These are phyloP conservation scores for Gadopsis bispinosus DNA, from an alignment of 2,797 vertebrate genomes.

Conservation along the genomic window DNA sequence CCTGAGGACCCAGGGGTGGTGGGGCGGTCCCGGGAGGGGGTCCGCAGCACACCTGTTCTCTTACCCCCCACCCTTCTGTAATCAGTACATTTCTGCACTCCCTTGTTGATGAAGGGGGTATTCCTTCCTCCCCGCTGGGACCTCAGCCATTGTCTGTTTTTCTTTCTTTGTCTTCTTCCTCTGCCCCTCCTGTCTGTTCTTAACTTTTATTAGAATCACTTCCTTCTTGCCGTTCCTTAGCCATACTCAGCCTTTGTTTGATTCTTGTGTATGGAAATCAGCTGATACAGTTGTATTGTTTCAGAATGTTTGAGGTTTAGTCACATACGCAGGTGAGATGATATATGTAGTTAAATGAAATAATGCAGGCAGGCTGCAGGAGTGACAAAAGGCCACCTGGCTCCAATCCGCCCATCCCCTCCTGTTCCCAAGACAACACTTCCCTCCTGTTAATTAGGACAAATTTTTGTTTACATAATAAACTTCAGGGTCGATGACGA, in stretches of 20 bases:
- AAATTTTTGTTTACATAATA: slow-evolving; percentile 78
- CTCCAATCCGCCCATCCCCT: slow-evolving; percentile 30
- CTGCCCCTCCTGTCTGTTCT: neutral
- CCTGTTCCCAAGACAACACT: slow-evolving; percentile 68
- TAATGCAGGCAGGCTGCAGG: slow-evolving; percentile 28
- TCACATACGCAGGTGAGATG: neutral
- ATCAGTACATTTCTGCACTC: slow-evolving; percentile 82
- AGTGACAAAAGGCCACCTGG: slow-evolving; percentile 73
- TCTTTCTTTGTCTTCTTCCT: slow-evolving; percentile 15
- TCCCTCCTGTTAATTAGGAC: slow-evolving; percentile 75
- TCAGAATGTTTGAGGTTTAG: neutral
- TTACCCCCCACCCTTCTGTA: slow-evolving; percentile 51
- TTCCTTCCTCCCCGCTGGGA: slow-evolving; percentile 53
- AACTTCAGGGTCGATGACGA: slow-evolving; percentile 74
- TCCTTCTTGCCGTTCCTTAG: neutral
- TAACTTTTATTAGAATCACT: neutral
- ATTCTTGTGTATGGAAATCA: neutral
- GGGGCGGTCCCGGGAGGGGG: slow-evolving; percentile 72
- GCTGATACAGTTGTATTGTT: neutral
- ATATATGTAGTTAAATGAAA: slow-evolving; percentile 25
- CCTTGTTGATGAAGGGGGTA: slow-evolving; percentile 53
- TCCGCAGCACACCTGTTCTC: slow-evolving; percentile 82
- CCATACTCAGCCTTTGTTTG: slow-evolving; percentile 6
- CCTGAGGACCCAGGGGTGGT: slow-evolving; percentile 71
- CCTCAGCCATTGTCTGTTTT: slow-evolving; percentile 45